Conservation (phyloP, 1,140 invertebrate genomes). For the Adoxophyes honmai region DNA sequence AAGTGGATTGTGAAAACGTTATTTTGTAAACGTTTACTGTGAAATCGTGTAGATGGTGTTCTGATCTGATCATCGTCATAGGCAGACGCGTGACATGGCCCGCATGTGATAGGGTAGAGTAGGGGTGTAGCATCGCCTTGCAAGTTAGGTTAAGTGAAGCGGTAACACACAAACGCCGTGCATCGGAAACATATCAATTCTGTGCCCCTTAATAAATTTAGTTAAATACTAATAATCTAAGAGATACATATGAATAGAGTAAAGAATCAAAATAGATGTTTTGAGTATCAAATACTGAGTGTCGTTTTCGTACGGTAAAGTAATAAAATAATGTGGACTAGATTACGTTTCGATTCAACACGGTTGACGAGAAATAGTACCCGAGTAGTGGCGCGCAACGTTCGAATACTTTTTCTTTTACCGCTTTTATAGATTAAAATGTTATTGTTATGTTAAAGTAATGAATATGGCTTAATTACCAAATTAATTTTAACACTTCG, state of each 20-base stretch:
- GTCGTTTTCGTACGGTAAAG: conserved; percentile 66
- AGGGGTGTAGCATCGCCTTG: conserved; percentile 75
- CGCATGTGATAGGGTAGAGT: conserved; percentile 74
- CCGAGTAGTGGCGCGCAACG: conserved; percentile 66
- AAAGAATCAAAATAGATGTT: conserved; percentile 71
- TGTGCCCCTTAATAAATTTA: conserved; percentile 78
- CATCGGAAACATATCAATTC: conserved; percentile 79
- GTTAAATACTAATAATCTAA: conserved; percentile 68
- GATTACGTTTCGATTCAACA: conserved; percentile 42
- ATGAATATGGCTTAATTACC: conserved; percentile 69
- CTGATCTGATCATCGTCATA: conserved; percentile 36
- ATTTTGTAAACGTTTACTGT: conserved; percentile 55
- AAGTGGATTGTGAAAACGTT: conserved; percentile 26
- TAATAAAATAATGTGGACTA: conserved; percentile 45
- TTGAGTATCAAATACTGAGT: conserved; percentile 73
- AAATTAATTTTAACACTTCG: conserved; percentile 66
- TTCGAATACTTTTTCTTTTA: conserved; percentile 41
- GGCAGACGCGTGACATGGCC: conserved; percentile 68
- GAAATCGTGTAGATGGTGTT: conserved; percentile 54
- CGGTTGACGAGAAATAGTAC: conserved; percentile 48
- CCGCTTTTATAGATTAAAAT: conserved; percentile 46
- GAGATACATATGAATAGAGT: conserved; percentile 75
- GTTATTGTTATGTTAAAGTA: conserved; percentile 61
- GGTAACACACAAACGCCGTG: conserved; percentile 77
- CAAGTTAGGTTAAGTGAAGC: conserved; percentile 75